These are phyloP conservation scores for Heliornis fulica DNA, from an alignment of 2,113 vertebrate genomes.

Conservation along the genomic window DNA sequence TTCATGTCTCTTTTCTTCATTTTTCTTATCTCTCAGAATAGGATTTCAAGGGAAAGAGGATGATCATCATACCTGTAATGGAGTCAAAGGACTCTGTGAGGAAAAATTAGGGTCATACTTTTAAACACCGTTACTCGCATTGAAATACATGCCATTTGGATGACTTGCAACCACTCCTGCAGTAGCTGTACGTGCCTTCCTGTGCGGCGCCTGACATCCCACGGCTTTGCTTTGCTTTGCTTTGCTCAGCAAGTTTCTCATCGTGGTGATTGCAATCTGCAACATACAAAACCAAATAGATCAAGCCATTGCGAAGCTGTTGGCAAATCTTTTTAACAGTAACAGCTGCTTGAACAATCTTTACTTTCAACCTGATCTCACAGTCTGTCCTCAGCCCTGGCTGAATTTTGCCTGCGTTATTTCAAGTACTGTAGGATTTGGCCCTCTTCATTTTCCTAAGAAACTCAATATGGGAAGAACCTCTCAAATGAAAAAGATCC, in stretches of 20 bases:
- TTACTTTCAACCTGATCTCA: not conserved
- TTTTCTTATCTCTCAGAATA: not conserved
- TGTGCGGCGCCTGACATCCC: not conserved
- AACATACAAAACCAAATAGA: not conserved
- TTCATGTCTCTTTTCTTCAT: not conserved
- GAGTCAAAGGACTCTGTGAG: not conserved
- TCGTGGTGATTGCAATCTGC: accelerated
- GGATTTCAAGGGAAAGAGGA: not conserved
- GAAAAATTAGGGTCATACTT: not conserved
- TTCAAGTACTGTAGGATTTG: not conserved
- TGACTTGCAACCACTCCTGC: not conserved
- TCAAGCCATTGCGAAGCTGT: not conserved
- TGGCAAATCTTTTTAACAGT: not conserved
- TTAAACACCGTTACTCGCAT: not conserved
- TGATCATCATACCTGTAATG: not conserved
- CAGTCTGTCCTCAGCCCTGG: not conserved
- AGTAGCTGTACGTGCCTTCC: not conserved
- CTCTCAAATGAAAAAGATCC: not conserved
- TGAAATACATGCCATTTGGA: not conserved
- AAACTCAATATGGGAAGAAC: not conserved
- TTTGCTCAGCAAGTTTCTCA: not conserved
- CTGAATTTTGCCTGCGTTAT: not conserved
- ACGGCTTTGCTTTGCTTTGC: not conserved
- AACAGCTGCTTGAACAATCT: not conserved
- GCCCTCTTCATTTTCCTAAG: not conserved